phyloP scores from a whole-genome alignment of 2,797 vertebrate species.

The Philypnodon macrostomus region DNA sequence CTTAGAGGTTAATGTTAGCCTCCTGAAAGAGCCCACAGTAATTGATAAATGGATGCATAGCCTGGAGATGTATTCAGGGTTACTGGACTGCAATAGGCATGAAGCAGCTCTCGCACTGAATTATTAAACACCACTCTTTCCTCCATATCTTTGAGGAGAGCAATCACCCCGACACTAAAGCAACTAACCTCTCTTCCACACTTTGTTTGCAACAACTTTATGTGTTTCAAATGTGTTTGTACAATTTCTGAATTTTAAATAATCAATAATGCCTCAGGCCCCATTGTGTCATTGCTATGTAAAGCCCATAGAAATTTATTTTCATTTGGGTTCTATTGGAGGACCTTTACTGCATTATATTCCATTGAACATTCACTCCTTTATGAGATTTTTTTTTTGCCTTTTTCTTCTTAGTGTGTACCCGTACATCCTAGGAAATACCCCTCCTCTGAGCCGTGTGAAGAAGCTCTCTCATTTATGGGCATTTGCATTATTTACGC shows the following conservation, averaged over 20 bases:
- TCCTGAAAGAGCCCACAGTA: constrained; percentile 58
- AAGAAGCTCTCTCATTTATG: no score
- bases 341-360: no score
- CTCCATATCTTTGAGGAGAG: constrained; percentile 47
- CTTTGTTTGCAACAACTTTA: background rate
- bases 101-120: constrained; percentile 66
- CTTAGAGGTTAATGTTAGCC: constrained; percentile 66
- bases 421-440: no score
- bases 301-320: no score
- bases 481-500: no score
- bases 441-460: no score
- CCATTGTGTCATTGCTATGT: no score
- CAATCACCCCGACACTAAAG: constrained; percentile 39
- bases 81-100: constrained; percentile 67
- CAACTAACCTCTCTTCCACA: constrained; percentile 10
- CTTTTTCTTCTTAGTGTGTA: no score
- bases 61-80: constrained; percentile 66
- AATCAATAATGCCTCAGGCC: no score
- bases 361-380: no score
- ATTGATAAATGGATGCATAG: constrained; percentile 72
- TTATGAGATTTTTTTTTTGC: no score
- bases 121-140: constrained; percentile 69
- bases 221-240: background rate
- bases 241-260: background rate
- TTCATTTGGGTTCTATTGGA: no score